Base-by-base conservation (phyloP, 2,888 invertebrate species). In the Apeira syringaria region DNA sequence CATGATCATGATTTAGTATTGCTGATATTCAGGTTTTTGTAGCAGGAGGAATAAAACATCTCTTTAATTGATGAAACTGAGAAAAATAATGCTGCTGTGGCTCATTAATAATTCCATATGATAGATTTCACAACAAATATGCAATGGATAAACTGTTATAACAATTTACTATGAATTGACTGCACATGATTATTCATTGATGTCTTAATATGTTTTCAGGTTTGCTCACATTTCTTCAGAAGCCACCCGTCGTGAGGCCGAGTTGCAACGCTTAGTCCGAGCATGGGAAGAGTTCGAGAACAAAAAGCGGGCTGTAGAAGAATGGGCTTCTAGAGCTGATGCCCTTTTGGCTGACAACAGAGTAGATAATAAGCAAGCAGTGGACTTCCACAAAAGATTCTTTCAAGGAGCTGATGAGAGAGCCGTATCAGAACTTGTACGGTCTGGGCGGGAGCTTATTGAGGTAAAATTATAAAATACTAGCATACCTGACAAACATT, bases 251-350 rank as follows among this genome's bases (percentile, higher is more conserved):
- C 94, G 94, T 89, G 97, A 97, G 59, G 93, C 95, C 32, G 93
- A 94, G 39, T 87, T 98, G 1, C 94, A 94, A 57, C 95, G 96
- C 50, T 92, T 95, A 0, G 92, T 94, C 0, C 91, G 95, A 6
- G 94, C 95, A 33, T 98, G 98, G 97, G 94, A 95, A 32, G 94
- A 94, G 50, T 97, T 96, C 71, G 93, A 94, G 39, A 94, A 93
- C 59, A 94, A 94, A 68, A 95, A 96, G 69, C 91, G 94, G 9
- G 91, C 93, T 5, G 94, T 98, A 0, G 94, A 94, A 10, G 96
- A 96, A 54, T 98, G 98, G 97, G 90, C 98, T 0, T 92, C 94
- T 0, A 92, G 94, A 31, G 98, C 98, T 0, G 96, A 98, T 59
- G 93, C 94, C 2, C 80, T 97, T 24, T 91, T 98, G 9, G 92